Percentiles rank a stretch among this genome's conserved stretches.
phyloP scores from a whole-genome alignment of 2,888 invertebrate species.

The Andrena minutula region DNA sequence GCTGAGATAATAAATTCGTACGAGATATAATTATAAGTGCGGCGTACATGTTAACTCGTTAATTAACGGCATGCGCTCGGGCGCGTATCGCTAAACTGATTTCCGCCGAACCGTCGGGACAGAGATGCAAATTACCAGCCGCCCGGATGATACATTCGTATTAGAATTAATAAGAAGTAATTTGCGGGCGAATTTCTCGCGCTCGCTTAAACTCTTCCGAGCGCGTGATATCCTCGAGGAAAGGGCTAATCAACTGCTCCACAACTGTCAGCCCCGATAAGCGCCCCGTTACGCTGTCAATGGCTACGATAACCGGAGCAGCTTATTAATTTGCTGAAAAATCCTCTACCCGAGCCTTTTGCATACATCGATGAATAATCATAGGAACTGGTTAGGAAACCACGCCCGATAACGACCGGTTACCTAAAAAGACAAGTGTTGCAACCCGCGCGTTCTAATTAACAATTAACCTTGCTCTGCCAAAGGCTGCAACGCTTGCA shows the following conservation, averaged over 20 bases:
- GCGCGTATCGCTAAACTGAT: slow-evolving; percentile 16
- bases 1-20: slow-evolving; percentile 22
- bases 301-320: slow-evolving; percentile 26
- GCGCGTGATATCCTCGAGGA: slow-evolving; percentile 9
- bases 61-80: slow-evolving; percentile 23
- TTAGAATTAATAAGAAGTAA: neutral
- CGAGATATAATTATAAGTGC: slow-evolving; percentile 13
- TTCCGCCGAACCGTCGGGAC: neutral
- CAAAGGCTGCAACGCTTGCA: neutral
- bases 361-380: slow-evolving; percentile 48
- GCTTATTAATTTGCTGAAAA: slow-evolving; percentile 46
- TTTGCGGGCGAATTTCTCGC: neutral
- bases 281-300: slow-evolving; percentile 32
- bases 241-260: slow-evolving; percentile 35
- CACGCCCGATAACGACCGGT: slow-evolving; percentile 38
- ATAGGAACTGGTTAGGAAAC: slow-evolving; percentile 48
- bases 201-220: neutral
- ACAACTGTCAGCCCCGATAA: slow-evolving; percentile 41
- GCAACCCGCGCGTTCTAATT: slow-evolving; percentile 30
- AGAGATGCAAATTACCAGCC: slow-evolving; percentile 15
- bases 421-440: slow-evolving; percentile 45
- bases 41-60: slow-evolving; percentile 26
- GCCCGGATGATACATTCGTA: neutral
- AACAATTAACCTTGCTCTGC: slow-evolving; percentile 48
- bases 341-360: slow-evolving; percentile 11